phyloP scores from a whole-genome alignment of 2,888 invertebrate species.

The Taenaris catops region DNA sequence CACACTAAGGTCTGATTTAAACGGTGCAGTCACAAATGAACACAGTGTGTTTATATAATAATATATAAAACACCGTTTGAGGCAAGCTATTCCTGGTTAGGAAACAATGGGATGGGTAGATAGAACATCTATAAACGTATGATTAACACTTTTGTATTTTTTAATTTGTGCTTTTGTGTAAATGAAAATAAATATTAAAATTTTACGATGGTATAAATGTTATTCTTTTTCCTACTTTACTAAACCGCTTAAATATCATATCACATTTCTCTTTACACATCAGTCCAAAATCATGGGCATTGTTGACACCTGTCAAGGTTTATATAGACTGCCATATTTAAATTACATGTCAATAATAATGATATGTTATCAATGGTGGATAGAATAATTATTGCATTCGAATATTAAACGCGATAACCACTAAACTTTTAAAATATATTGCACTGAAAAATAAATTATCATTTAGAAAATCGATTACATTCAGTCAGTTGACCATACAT shows the following conservation, averaged over 20 bases:
- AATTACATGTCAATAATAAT: no score
- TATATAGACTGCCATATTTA: no score
- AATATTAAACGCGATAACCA: no score
- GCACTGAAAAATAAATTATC: no score
- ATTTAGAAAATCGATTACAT: no score
- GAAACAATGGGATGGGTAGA: conserved; percentile 12
- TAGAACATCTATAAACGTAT: conserved; percentile 11
- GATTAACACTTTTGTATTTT: conserved; percentile 9
- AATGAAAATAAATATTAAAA: conserved; percentile 19
- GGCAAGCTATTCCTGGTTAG: conserved; percentile 10
- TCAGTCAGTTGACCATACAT: no score
- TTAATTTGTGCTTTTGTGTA: conserved; percentile 16
- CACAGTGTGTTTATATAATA: background rate
- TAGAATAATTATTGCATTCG: no score
- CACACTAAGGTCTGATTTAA: no score
- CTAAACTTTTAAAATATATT: no score
- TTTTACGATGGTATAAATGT: conserved; percentile 10
- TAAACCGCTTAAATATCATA: conserved; percentile 56
- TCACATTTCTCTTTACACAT: conserved; percentile 48
- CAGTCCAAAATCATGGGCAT: conserved; percentile 47
- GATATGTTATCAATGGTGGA: no score
- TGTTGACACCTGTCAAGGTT: conserved; percentile 33
- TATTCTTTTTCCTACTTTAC: conserved; percentile 12
- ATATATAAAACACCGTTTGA: conserved; percentile 9
- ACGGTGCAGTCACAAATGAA: no score